phyloP scores from a whole-genome alignment of 1,140 invertebrate species.

The Ostrea edulis region DNA sequence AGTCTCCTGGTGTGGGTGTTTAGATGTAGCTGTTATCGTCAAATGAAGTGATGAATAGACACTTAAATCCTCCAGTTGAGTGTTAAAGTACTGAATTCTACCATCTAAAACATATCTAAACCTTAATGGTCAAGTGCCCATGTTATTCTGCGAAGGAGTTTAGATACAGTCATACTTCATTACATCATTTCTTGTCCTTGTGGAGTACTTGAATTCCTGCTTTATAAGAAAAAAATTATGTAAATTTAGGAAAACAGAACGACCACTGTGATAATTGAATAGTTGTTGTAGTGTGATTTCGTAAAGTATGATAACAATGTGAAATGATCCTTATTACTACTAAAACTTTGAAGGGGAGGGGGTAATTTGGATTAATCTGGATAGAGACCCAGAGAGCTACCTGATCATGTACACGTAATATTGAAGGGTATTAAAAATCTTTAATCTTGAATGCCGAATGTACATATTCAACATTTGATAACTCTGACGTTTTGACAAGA shows the following conservation, averaged over 20 bases:
- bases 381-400: too few relatives aligned
- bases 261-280: too few relatives aligned
- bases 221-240: too few relatives aligned
- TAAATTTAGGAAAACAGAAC: too few relatives aligned
- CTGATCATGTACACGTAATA: too few relatives aligned
- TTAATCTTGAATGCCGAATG: not conserved
- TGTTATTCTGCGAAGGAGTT: not conserved
- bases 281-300: too few relatives aligned
- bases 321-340: too few relatives aligned
- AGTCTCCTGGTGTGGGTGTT: slow-evolving; percentile 17
- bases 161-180: not conserved
- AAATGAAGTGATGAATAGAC: slow-evolving; percentile 15
- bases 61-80: not conserved
- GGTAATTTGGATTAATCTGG: too few relatives aligned
- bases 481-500: not conserved
- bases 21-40: slow-evolving; percentile 8
- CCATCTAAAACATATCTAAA: not conserved
- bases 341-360: too few relatives aligned
- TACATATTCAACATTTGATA: slow-evolving; percentile 11
- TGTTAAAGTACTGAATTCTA: not conserved
- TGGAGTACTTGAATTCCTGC: too few relatives aligned
- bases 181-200: too few relatives aligned
- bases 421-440: not conserved
- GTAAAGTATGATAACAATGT: too few relatives aligned
- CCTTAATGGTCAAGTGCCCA: not conserved